A percentile compares a stretch with the other conserved stretches of the same genome.
Evolutionary conservation across 2,113 vertebrate genomes (phyloP).

Genomic region (Embiotoca jacksoni): DNA sequence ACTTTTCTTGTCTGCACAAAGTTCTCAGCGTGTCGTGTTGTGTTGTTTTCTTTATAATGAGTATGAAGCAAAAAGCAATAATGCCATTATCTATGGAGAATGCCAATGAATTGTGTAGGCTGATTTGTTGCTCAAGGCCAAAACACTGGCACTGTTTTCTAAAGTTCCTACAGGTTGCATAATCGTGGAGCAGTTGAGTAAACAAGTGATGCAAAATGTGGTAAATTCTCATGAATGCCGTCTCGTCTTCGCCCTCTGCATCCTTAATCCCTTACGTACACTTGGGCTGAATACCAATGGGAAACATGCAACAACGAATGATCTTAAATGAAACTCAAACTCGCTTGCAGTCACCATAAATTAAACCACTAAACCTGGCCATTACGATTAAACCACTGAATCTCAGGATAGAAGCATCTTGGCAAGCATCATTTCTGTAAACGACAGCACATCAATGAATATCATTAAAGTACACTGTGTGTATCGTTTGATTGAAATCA

Average conservation of each 20-base stretch:
- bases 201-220: slow-evolving; percentile 44
- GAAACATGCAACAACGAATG: not conserved
- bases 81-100: slow-evolving; percentile 17
- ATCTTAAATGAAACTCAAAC: not conserved
- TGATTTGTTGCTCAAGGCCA: slow-evolving; percentile 31
- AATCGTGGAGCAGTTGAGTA: slow-evolving; percentile 24
- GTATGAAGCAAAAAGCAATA: not conserved
- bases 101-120: slow-evolving; percentile 7
- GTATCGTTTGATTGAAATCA: not conserved
- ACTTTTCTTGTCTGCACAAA: not conserved
- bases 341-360: not conserved
- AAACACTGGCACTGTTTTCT: slow-evolving; percentile 32
- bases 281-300: slow-evolving; percentile 34
- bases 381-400: too few species aligned
- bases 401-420: too few species aligned
- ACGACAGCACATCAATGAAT: not conserved
- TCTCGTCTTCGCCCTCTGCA: not conserved
- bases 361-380: not conserved
- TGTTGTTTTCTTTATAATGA: slow-evolving; percentile 1
- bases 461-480: not conserved
- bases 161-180: slow-evolving; percentile 25
- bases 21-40: not conserved
- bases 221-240: slow-evolving; percentile 28
- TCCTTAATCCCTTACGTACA: slow-evolving; percentile 14
- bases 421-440: not conserved